Percentiles rank a stretch among this genome's conserved stretches.
Evolutionary conservation across 2,113 vertebrate species (phyloP).

Genomic region (Microcebus ravelobensis): DNA sequence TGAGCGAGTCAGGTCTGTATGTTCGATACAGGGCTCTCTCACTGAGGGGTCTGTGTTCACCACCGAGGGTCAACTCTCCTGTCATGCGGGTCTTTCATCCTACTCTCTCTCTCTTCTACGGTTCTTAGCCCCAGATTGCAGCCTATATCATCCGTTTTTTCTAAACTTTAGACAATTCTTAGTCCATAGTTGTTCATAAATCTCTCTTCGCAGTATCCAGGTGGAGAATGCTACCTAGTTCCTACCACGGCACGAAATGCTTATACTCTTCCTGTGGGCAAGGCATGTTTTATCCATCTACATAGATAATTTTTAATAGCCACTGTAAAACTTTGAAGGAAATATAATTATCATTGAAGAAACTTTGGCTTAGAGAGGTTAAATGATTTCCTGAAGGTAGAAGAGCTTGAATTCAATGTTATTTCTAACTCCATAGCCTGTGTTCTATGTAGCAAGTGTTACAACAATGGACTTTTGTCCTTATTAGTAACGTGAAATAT

Average conservation of each 20-base stretch:
- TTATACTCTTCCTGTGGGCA: not conserved
- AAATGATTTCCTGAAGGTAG: not conserved
- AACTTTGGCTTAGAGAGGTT: not conserved
- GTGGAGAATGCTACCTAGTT: not conserved
- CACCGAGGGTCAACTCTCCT: not conserved
- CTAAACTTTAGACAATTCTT: not conserved
- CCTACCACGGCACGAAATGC: not conserved
- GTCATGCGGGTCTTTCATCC: not conserved
- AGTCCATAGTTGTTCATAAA: not conserved
- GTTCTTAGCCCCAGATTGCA: not conserved
- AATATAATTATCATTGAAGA: not conserved
- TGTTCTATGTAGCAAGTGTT: not conserved
- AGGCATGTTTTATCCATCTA: not conserved
- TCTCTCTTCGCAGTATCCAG: not conserved
- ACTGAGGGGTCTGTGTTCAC: not conserved
- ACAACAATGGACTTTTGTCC: not conserved
- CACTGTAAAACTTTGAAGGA: not conserved
- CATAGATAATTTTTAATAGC: not conserved
- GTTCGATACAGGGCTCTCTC: not conserved
- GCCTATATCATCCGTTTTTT: not conserved
- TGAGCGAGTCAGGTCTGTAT: not conserved
- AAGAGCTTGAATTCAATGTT: not conserved
- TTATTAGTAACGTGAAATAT: not conserved
- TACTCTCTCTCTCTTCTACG: not conserved
- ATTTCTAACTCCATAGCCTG: not conserved